Evolutionary conservation across 1,140 invertebrate species (phyloP).

Genomic region (Akabosia matsudoensis): DNA sequence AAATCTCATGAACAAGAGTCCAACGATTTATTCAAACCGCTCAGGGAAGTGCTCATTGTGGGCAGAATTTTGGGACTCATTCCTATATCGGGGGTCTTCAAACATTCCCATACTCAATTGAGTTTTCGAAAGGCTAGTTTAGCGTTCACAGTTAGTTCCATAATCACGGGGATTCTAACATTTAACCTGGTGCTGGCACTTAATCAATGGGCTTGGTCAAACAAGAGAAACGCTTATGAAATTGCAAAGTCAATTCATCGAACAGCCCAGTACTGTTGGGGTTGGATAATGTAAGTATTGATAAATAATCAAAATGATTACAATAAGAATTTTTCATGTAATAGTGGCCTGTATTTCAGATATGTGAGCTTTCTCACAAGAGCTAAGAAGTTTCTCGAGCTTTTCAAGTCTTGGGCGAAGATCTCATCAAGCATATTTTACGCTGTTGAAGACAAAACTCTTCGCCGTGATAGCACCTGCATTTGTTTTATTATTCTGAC

Average conservation of each 20-base stretch:
- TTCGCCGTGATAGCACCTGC: slow-evolving; percentile 19
- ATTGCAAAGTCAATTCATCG: neutral
- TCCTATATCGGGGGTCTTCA: slow-evolving; percentile 27
- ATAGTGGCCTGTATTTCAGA: neutral
- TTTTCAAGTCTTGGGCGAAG: neutral
- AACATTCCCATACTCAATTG: neutral
- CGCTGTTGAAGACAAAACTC: slow-evolving; percentile 6
- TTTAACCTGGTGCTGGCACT: neutral
- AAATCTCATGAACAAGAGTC: neutral
- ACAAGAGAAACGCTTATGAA: neutral
- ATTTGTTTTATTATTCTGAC: neutral
- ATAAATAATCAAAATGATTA: neutral
- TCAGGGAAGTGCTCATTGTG: slow-evolving; percentile 28
- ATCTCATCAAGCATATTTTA: slow-evolving; percentile 14
- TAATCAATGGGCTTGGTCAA: neutral
- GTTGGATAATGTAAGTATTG: slow-evolving; percentile 12
- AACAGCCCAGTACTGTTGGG: slow-evolving; percentile 3
- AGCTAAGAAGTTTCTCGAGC: neutral
- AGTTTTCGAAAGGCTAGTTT: neutral
- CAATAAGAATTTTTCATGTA: neutral
- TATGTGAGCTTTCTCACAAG: neutral
- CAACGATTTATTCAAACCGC: neutral
- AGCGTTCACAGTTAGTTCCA: neutral
- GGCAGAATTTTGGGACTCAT: slow-evolving; percentile 30
- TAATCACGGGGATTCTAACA: neutral